Percentiles rank a stretch among this genome's conserved stretches.
Evolutionary conservation across 1,140 invertebrate species (phyloP).

Genomic region (Zaprionus taronus): DNA sequence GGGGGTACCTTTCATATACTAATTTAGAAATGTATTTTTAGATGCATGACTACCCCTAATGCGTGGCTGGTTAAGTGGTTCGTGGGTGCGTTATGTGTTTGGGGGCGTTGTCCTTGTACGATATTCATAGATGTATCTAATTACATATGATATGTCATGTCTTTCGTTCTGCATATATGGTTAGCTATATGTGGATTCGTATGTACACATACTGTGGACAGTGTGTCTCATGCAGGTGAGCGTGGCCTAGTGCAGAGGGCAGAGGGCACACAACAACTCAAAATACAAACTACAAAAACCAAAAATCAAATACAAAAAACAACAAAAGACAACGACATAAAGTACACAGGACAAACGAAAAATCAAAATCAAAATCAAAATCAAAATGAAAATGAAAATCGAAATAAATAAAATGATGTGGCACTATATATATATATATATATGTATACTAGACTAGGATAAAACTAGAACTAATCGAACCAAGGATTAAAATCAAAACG

Average conservation of each 20-base stretch:
- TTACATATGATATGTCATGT: conserved; percentile 1
- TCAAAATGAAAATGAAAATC: neutral
- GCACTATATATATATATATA: neutral
- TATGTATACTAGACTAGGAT: neutral
- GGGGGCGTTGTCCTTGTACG: conserved; percentile 37
- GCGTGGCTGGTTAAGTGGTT: conserved; percentile 2
- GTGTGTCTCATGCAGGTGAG: conserved; percentile 42
- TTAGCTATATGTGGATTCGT: neutral
- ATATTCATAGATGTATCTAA: conserved; percentile 1
- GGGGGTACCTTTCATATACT: too few species aligned
- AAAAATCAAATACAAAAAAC: conserved; percentile 33
- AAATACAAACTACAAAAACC: conserved; percentile 15
- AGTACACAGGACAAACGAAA: conserved; percentile 29
- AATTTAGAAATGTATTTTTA: neutral
- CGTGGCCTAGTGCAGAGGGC: conserved; percentile 33
- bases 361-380: conserved; percentile 4
- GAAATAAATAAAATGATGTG: conserved; percentile 3
- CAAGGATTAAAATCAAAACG: conserved; percentile 21
- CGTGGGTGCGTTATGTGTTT: conserved; percentile 33
- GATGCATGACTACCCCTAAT: conserved; percentile 34
- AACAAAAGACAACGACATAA: conserved; percentile 31
- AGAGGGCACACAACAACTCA: conserved; percentile 39
- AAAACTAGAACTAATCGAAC: conserved; percentile 34
- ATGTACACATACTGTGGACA: neutral
- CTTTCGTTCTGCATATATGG: neutral